Conservation (phyloP, 1,140 invertebrate species). For the Adelges cooleyi region DNA sequence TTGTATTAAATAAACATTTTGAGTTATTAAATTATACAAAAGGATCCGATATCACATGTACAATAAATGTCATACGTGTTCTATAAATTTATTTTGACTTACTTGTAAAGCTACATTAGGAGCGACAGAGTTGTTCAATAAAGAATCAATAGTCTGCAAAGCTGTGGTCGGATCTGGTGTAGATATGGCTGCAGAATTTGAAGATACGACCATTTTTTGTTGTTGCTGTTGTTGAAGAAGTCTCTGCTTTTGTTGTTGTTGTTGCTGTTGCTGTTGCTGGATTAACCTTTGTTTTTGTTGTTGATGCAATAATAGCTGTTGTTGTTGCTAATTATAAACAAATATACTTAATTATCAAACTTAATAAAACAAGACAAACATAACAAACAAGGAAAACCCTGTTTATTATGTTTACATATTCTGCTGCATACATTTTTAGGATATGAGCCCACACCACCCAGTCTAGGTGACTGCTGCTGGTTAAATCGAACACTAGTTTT, state of each 20-base stretch:
- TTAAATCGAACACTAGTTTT: neutral
- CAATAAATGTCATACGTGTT: neutral
- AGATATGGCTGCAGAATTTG: conserved; percentile 46
- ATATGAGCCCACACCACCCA: conserved; percentile 35
- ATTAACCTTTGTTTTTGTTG: conserved; percentile 22
- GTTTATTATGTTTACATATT: conserved; percentile 39
- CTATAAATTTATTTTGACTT: conserved; percentile 17
- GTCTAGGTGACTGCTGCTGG: conserved; percentile 37
- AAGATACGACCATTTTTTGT: conserved; percentile 54
- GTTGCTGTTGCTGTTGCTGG: conserved; percentile 20
- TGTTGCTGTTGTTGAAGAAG: conserved; percentile 55
- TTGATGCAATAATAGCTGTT: conserved; percentile 31
- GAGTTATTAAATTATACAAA: neutral
- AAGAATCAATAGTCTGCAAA: conserved; percentile 61
- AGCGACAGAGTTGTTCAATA: conserved; percentile 67
- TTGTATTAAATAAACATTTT: neutral
- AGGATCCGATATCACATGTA: neutral
- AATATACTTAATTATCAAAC: neutral
- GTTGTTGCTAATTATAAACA: conserved; percentile 37
- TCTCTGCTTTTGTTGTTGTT: conserved; percentile 39
- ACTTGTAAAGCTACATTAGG: conserved; percentile 65
- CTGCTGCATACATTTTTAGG: neutral
- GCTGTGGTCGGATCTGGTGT: conserved; percentile 38
- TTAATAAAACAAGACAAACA: neutral
- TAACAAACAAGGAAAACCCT: conserved; percentile 24